Base-by-base conservation (phyloP, 92 coral and sea anemone species). In the Epizoanthus ramosus region DNA sequence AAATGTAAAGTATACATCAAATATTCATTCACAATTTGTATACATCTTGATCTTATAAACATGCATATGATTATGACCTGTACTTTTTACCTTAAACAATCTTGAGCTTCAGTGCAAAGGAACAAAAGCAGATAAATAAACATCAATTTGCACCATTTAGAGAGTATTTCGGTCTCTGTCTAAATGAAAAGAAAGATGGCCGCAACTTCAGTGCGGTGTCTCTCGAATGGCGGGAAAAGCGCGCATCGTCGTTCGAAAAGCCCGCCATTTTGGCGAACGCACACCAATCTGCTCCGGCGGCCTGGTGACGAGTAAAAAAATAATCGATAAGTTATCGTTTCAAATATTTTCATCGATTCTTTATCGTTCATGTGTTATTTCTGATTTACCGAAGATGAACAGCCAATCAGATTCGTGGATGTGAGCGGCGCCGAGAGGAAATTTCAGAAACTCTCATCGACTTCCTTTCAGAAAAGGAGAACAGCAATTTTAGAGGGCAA, bases 361-460 rank as follows among this genome's bases (percentile, higher is more conserved):
- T 71, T 23, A 15, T 69, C 90, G 93, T 15, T 39, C 18, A 63
- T 19, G 3, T 58, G 53, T 17, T 7, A 22, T 68, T 85, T n/a
- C 82, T 65, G 6, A 61, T 47, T 22, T 28, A 37, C 79, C 91
- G 98, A 84, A 45, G 71, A 65, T 18, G 67, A 65, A 75, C 77
- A 85, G 79, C 98, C 95, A 93, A 91, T 93, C 91, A 93, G 73
- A 89, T 50, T 53, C 37, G 77, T 79, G 63, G 31, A 66, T 84
- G 52, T 57, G 85, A 73, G 86, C 93, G 91, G 89, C 92, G 80
- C 88, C 85, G 95, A 91, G 81, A 60, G 76, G 85, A 85, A 93
- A 89, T 82, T 91, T 91, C 81, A 87, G 86, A 90, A 37, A 85
- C 81, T 85, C 65, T 85, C 86, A 71, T 83, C 74, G 79, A 63